Evolutionary conservation across 1,140 invertebrate genomes (phyloP).

Genomic region (Lasioglossum baleicum): DNA sequence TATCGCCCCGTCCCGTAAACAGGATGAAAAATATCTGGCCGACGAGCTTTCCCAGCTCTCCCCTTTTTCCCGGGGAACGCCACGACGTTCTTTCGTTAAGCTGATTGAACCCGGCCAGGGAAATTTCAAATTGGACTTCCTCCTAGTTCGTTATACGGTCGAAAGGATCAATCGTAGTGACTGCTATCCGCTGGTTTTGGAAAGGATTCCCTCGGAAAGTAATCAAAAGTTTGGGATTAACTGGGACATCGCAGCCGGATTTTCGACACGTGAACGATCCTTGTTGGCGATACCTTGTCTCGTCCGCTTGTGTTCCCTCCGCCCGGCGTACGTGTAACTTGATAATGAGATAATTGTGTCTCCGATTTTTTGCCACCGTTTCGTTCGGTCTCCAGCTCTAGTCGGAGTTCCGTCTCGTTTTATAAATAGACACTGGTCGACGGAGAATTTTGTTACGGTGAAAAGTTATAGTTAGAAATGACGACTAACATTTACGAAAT

Average conservation of each 20-base stretch:
- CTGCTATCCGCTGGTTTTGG: conserved; percentile 36
- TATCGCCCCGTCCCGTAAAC: conserved; percentile 46
- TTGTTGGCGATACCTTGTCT: not conserved
- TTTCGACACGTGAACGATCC: conserved; percentile 33
- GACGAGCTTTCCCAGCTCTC: not conserved
- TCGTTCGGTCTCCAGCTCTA: no score
- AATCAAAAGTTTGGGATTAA: conserved; percentile 49
- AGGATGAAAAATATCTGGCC: conserved; percentile 61
- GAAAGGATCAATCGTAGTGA: conserved; percentile 40
- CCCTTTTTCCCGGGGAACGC: no score
- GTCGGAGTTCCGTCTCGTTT: not conserved
- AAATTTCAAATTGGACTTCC: conserved; percentile 50
- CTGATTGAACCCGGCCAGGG: conserved; percentile 53
- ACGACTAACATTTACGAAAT: no score
- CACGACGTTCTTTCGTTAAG: conserved; percentile 55
- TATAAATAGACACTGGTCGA: not conserved
- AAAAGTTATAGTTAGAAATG: no score
- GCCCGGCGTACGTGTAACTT: not conserved
- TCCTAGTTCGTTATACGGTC: conserved; percentile 52
- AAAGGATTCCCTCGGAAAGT: conserved; percentile 41
- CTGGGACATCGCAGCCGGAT: conserved; percentile 35
- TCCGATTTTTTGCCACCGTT: not conserved
- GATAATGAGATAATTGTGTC: conserved; percentile 1
- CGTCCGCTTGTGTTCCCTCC: not conserved
- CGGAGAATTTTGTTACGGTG: no score